Base-by-base conservation (phyloP, 1,140 invertebrate species). In the Panulirus ornatus region DNA sequence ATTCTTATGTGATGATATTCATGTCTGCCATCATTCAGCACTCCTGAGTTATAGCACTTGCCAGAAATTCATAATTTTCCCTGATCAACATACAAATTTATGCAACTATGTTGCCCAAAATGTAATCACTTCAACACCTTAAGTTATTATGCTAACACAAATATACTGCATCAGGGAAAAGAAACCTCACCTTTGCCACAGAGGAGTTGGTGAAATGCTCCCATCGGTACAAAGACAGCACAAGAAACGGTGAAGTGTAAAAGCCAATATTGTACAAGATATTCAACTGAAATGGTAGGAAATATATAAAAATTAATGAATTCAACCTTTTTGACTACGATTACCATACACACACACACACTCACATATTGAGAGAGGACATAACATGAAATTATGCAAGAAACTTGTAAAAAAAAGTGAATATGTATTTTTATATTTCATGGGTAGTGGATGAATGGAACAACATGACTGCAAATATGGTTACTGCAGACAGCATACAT, bases 231-330 rank as follows among this genome's bases (percentile, higher is more conserved):
- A 85, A 9, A 2, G 83, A 85, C 6, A 75, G 42, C 9, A 44
- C 83, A 34, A 85, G 63, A 42, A 85, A 71, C 2, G 83, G 83
- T 0, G 83, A 70, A 1, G 83, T 85, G 42, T 51, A 85, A 27
- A 85, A 16, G 2, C 83, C 83, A 19, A 85, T 66, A 36, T 85
- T 73, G 30, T 85, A 73, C 38, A 85, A 40, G 34, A 85, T 66
- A 27, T 85, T 44, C 1, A 85, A 27, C 83, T 85, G 70, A 22
- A 36, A 36, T 2, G 38, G n/a, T 19, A n/a, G 3, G 0, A n/a
- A 34, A 8, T 27, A n/a, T n/a, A 22, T 2, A n/a, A 36, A 8
- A 8, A 22, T 36, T 16, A 16, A 75, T 22, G 3, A 3, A 40
- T 6, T 3, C 5, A 40, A 70, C 22, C 5, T 70, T 6, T 8